These are phyloP conservation scores for Torymus auratus DNA, from an alignment of 2,888 invertebrate species.

Conservation along the genomic window DNA sequence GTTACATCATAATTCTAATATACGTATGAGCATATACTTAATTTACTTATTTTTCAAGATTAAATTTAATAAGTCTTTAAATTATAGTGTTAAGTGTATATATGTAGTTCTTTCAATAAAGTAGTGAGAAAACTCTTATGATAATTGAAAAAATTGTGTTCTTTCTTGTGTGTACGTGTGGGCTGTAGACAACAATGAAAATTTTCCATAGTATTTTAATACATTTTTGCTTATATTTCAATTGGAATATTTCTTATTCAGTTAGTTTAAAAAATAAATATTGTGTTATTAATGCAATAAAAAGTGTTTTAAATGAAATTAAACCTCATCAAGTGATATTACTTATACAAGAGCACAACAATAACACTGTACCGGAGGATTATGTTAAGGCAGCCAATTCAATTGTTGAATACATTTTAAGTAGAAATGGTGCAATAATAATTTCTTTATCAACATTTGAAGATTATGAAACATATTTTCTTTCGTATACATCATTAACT, in stretches of 20 bases:
- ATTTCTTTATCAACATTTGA: not conserved
- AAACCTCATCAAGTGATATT: conserved; percentile 18
- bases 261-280: not conserved
- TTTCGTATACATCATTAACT: no score
- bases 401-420: not conserved
- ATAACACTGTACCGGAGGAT: not conserved
- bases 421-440: not conserved
- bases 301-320: not conserved
- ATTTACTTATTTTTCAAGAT: no score
- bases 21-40: no score
- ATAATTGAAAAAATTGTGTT: no score
- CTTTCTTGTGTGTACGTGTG: no score
- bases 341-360: not conserved
- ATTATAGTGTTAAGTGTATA: no score
- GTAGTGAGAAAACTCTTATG: no score
- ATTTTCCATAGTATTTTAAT: not conserved
- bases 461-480: no score
- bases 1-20: no score
- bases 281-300: not conserved
- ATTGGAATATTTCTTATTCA: not conserved
- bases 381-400: not conserved
- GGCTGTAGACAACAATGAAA: not conserved
- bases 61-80: no score
- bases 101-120: no score
- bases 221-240: no score